phyloP scores from a whole-genome alignment of 2,797 vertebrate species.

The Phaenicophaeus curvirostris region DNA sequence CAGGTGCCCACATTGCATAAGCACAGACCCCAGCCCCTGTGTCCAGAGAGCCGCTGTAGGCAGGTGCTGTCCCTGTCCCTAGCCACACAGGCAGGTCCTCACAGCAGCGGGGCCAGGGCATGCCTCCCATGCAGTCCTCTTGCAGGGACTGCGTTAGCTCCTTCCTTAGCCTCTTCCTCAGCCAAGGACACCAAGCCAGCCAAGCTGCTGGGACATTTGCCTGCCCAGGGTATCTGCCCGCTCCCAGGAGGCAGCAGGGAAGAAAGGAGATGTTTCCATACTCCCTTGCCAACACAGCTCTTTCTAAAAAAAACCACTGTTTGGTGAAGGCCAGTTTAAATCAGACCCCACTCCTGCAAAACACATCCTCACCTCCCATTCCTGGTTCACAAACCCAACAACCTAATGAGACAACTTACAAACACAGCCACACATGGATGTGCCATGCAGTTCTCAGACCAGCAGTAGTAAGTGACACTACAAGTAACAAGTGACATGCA shows the following conservation, averaged over 20 bases:
- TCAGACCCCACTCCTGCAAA: not conserved
- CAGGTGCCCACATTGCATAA: not conserved
- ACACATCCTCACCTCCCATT: not conserved
- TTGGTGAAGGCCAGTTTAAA: not conserved
- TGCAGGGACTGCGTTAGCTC: not conserved
- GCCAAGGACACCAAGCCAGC: not conserved
- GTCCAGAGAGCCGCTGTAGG: fast-evolving
- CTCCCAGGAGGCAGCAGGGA: not conserved
- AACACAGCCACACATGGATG: fast-evolving
- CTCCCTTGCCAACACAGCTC: not conserved
- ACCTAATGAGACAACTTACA: not conserved
- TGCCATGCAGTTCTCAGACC: not conserved
- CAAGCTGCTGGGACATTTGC: not conserved
- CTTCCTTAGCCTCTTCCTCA: not conserved
- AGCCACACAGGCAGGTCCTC: not conserved
- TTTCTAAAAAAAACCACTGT: not conserved
- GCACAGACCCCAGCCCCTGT: not conserved
- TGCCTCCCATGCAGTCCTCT: not conserved
- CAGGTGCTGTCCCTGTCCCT: not conserved
- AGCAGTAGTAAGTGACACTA: no score
- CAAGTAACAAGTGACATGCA: not conserved
- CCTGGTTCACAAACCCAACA: fast-evolving
- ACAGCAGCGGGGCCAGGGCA: not conserved
- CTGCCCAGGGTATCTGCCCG: not conserved
- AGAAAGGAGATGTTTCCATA: not conserved